A percentile compares a stretch with the other conserved stretches of the same genome.
Evolutionary conservation across 2,888 invertebrate species (phyloP).

Genomic region (Pimpla rufipes): DNA sequence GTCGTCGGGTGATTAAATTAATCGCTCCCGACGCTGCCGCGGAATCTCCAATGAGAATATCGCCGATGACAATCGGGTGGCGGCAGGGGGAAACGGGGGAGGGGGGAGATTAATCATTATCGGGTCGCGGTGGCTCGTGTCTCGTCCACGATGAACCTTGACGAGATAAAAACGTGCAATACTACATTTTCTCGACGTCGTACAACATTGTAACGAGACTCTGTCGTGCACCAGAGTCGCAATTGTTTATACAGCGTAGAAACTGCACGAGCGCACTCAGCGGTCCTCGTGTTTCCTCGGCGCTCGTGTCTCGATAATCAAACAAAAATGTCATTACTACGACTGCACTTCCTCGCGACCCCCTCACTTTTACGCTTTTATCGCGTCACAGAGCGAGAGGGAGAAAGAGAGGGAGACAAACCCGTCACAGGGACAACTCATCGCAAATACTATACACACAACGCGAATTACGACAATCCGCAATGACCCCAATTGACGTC

Average conservation of each 20-base stretch:
- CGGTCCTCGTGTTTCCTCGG: background rate
- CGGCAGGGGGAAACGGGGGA: too few species aligned
- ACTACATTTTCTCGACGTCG: background rate
- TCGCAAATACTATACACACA: constrained; percentile 27
- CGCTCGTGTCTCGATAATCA: background rate
- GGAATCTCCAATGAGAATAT: background rate
- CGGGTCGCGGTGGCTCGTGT: constrained; percentile 4
- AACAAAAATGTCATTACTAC: background rate
- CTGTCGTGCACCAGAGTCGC: background rate
- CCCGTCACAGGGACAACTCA: background rate
- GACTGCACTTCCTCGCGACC: background rate
- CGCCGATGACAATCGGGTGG: background rate
- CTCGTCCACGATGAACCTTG: constrained; percentile 30
- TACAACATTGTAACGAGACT: background rate
- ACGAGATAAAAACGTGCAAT: constrained; percentile 36
- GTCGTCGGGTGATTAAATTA: constrained; percentile 33
- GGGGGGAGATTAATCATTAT: constrained; percentile 42
- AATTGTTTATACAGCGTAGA: constrained; percentile 9
- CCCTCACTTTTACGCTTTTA: background rate
- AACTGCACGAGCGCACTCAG: background rate
- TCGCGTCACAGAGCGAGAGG: background rate
- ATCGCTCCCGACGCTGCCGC: constrained; percentile 3
- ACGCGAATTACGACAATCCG: constrained; percentile 31
- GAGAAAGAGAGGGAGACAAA: background rate
- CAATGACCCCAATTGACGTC: constrained; percentile 63